These are phyloP conservation scores for Dendroctonus valens DNA, from an alignment of 1,140 invertebrate genomes.

Conservation along the genomic window DNA sequence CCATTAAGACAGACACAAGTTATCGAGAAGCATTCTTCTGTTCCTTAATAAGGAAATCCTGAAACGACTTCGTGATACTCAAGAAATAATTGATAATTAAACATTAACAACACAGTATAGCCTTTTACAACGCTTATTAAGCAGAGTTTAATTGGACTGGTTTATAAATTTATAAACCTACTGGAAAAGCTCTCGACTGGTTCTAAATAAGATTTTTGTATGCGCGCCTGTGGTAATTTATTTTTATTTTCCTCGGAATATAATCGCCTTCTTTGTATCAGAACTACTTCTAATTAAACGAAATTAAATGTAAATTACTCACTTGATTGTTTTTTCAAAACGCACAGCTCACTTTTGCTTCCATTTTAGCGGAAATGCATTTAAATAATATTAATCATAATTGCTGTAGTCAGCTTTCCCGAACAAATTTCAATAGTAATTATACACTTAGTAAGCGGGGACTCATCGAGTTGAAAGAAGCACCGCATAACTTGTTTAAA, in stretches of 20 bases:
- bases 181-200: conserved; percentile 24
- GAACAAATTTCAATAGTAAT: conserved; percentile 27
- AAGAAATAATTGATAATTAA: conserved; percentile 36
- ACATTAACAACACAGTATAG: conserved; percentile 35
- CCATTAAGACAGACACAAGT: conserved; percentile 26
- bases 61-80: conserved; percentile 32
- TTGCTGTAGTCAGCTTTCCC: conserved; percentile 24
- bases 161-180: conserved; percentile 37
- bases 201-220: conserved; percentile 34
- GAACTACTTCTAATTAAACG: conserved; percentile 23
- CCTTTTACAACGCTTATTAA: conserved; percentile 36
- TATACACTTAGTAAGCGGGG: conserved; percentile 4
- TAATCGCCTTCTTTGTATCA: conserved; percentile 29
- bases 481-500: conserved; percentile 20
- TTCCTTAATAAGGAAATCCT: conserved; percentile 30
- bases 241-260: conserved; percentile 28
- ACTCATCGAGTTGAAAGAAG: conserved; percentile 16
- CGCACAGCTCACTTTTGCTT: conserved; percentile 4
- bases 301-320: conserved; percentile 28
- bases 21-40: conserved; percentile 30
- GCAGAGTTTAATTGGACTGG: conserved; percentile 34
- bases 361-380: conserved; percentile 20
- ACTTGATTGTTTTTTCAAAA: conserved; percentile 12
- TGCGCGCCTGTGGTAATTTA: conserved; percentile 24
- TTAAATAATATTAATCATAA: conserved; percentile 32